Conservation (phyloP, 2,113 vertebrate genomes). For the Meriones unguiculatus region DNA sequence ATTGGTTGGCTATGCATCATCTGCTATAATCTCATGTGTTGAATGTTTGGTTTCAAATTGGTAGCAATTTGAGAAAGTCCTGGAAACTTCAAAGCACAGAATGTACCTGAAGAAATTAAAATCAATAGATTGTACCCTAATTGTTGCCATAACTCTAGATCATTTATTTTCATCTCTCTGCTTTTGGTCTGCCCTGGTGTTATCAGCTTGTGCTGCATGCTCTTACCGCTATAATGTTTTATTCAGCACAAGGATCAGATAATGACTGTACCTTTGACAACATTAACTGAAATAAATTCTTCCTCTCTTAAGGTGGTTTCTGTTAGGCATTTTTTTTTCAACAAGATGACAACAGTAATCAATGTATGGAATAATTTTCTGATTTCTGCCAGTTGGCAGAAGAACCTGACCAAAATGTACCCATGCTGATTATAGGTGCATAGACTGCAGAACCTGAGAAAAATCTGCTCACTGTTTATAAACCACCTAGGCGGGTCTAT, state of each 20-base stretch:
- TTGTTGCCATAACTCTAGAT: background rate
- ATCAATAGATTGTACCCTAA: background rate
- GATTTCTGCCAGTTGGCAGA: background rate
- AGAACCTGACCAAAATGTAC: background rate
- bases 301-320: background rate
- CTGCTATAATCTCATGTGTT: background rate
- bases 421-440: background rate
- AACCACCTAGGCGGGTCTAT: background rate
- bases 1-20: background rate
- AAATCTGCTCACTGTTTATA: background rate
- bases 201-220: background rate
- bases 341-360: background rate
- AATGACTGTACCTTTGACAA: background rate
- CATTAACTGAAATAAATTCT: background rate
- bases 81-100: background rate
- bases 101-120: background rate
- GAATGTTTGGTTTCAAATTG: background rate
- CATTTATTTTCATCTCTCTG: background rate
- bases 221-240: background rate
- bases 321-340: background rate
- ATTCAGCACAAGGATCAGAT: background rate
- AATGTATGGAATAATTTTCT: background rate
- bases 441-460: background rate
- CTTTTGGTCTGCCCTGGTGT: background rate
- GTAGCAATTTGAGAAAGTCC: background rate